Evolutionary conservation across 2,888 invertebrate species (phyloP).

Genomic region (Limnephilus auricula): DNA sequence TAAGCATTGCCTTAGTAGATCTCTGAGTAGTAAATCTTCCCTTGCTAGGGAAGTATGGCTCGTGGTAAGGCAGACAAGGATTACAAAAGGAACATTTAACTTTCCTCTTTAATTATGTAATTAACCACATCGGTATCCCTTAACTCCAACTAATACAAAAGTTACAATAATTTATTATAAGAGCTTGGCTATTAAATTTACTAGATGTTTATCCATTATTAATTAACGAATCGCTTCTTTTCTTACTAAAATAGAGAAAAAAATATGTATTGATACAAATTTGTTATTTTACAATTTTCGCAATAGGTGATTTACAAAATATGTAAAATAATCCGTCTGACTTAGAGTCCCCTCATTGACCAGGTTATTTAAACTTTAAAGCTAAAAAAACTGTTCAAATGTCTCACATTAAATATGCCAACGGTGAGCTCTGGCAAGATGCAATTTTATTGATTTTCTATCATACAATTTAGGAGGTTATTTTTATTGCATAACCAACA

Average conservation of each 20-base stretch:
- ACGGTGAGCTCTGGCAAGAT: background rate
- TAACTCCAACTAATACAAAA: background rate
- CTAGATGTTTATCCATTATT: background rate
- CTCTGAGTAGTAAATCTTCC: background rate
- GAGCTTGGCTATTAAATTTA: background rate
- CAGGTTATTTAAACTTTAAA: background rate
- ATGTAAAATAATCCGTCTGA: background rate
- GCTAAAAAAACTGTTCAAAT: background rate
- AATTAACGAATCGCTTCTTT: background rate
- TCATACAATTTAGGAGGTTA: too few species aligned
- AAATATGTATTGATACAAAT: background rate
- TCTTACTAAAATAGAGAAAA: background rate
- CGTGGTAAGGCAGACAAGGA: background rate
- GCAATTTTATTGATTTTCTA: background rate
- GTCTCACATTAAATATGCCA: background rate
- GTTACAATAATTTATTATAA: background rate
- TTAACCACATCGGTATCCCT: background rate
- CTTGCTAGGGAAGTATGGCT: background rate
- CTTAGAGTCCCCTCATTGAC: too few species aligned
- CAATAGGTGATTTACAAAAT: background rate
- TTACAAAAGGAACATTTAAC: background rate
- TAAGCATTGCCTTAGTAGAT: background rate
- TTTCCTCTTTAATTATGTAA: background rate
- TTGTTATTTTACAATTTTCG: background rate
- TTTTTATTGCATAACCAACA: too few species aligned